Conservation (phyloP, 35 echinoderm and acorn worm species). For the Lytechinus variegatus region DNA sequence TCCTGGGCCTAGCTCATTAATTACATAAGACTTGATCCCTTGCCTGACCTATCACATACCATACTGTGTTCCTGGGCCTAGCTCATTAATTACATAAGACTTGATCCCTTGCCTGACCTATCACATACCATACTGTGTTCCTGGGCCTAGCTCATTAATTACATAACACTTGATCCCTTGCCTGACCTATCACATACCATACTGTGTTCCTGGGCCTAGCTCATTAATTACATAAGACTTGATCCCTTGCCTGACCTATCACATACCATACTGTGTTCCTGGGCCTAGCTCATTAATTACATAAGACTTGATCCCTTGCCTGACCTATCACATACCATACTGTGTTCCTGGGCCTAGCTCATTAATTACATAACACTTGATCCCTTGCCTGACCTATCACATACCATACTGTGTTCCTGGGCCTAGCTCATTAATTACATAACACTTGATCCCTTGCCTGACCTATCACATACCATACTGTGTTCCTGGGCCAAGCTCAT, state of each 20-base stretch:
- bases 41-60: not conserved
- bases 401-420: slow-evolving; percentile 94
- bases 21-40: too few relatives aligned
- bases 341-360: slow-evolving; percentile 95
- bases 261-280: slow-evolving; percentile 91
- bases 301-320: too few relatives aligned
- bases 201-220: slow-evolving; percentile 93
- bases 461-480: slow-evolving; percentile 67
- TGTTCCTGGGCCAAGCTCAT: slow-evolving; percentile 94
- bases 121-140: slow-evolving; percentile 85
- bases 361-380: slow-evolving; percentile 38
- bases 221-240: slow-evolving; percentile 63
- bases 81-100: slow-evolving; percentile 63
- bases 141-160: slow-evolving; percentile 95
- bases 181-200: slow-evolving; percentile 50
- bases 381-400: not conserved
- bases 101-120: too few relatives aligned
- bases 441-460: too few relatives aligned
- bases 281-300: slow-evolving; percentile 95
- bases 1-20: slow-evolving; percentile 94
- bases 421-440: slow-evolving; percentile 88
- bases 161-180: too few relatives aligned
- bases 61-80: slow-evolving; percentile 98
- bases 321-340: slow-evolving; percentile 59
- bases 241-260: too few relatives aligned